Percentiles rank a stretch among this genome's conserved stretches.
Conservation (phyloP, 2,888 invertebrate genomes). For the Hypsopygia costalis region DNA sequence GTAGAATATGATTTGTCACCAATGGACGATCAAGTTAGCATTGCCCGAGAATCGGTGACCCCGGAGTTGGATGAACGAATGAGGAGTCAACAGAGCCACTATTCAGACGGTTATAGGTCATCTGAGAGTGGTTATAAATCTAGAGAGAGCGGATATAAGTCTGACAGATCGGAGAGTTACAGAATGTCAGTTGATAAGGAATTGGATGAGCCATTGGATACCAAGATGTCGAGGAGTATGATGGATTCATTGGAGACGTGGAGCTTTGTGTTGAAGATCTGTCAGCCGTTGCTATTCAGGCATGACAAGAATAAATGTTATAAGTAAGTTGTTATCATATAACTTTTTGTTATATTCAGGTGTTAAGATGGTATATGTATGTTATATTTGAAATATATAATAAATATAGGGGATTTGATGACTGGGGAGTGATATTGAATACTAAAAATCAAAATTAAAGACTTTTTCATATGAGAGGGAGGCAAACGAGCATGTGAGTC, state of each 20-base stretch:
- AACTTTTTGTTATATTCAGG: not conserved
- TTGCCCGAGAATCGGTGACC: slow-evolving; percentile 43
- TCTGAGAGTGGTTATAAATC: slow-evolving; percentile 45
- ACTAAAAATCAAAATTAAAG: too few species aligned
- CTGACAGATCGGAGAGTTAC: slow-evolving; percentile 21
- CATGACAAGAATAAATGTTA: slow-evolving; percentile 70
- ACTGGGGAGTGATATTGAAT: too few species aligned
- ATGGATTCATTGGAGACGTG: slow-evolving; percentile 65
- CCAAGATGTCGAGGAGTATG: slow-evolving; percentile 47
- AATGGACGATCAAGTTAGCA: slow-evolving; percentile 35
- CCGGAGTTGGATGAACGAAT: slow-evolving; percentile 58
- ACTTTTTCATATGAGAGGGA: too few species aligned
- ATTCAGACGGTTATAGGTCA: slow-evolving; percentile 48
- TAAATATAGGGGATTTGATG: too few species aligned
- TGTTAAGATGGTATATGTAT: too few species aligned
- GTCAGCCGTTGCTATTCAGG: slow-evolving; percentile 66
- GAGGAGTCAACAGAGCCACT: slow-evolving; percentile 43
- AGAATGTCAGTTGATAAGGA: slow-evolving; percentile 49
- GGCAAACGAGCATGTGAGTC: too few species aligned
- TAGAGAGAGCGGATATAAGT: slow-evolving; percentile 38
- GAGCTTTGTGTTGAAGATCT: slow-evolving; percentile 70
- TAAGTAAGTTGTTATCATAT: slow-evolving; percentile 41
- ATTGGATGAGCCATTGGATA: slow-evolving; percentile 29
- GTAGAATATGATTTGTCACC: slow-evolving; percentile 71
- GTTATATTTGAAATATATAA: too few species aligned